These are phyloP conservation scores for Microvelia longipes DNA, from an alignment of 1,140 invertebrate genomes.

Conservation along the genomic window DNA sequence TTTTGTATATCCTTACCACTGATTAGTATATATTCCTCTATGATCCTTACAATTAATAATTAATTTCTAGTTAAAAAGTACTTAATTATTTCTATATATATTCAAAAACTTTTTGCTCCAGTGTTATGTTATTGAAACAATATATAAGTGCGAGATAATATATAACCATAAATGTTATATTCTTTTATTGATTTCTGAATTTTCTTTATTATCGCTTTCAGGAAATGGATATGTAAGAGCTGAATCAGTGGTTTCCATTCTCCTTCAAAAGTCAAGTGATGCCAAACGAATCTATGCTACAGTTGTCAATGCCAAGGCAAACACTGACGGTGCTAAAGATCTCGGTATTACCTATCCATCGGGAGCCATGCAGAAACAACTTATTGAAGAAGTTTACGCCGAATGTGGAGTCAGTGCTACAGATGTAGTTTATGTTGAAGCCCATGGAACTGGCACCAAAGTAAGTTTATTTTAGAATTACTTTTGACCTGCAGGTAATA, in stretches of 20 bases:
- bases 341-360: conserved; percentile 84
- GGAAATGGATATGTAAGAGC: conserved; percentile 81
- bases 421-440: conserved; percentile 77
- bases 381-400: conserved; percentile 72
- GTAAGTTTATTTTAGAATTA: no score
- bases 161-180: neutral
- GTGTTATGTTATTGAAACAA: neutral
- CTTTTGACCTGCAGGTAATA: no score
- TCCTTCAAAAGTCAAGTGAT: conserved; percentile 56
- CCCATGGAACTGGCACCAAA: conserved; percentile 92
- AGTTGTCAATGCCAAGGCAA: conserved; percentile 68
- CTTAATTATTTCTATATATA: neutral
- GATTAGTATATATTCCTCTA: no score
- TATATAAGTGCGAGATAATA: neutral
- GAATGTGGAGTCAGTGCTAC: conserved; percentile 66
- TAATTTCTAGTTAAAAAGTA: no score
- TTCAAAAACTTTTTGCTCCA: neutral
- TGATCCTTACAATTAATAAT: no score
- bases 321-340: conserved; percentile 78
- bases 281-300: conserved; percentile 74
- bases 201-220: no score
- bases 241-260: conserved; percentile 68
- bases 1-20: no score
- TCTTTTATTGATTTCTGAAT: no score
- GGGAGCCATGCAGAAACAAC: conserved; percentile 65